Evolutionary conservation across 2,888 invertebrate species (phyloP).

Genomic region (Adelphocoris suturalis): DNA sequence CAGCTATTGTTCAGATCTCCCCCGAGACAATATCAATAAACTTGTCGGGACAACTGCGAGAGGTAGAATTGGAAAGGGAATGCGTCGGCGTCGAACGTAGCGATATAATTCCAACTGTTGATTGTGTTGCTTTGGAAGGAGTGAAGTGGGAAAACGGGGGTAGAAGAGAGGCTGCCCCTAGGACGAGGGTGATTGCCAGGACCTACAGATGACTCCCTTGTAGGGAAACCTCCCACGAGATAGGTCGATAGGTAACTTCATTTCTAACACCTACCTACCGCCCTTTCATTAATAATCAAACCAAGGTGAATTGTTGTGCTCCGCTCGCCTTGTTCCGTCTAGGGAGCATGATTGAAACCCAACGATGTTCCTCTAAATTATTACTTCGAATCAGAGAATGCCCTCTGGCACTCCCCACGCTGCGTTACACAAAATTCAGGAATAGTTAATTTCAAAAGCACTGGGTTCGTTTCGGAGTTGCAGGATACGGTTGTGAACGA

Average conservation of each 20-base stretch:
- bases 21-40: conserved; percentile 55
- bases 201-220: conserved; percentile 62
- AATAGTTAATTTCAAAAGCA: conserved; percentile 25
- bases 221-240: conserved; percentile 37
- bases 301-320: conserved; percentile 49
- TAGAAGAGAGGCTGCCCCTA: conserved; percentile 45
- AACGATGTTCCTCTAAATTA: conserved; percentile 51
- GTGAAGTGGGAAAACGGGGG: conserved; percentile 10
- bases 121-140: conserved; percentile 61
- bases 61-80: conserved; percentile 33
- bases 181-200: conserved; percentile 65
- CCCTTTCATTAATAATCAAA: conserved; percentile 61
- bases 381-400: conserved; percentile 52
- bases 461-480: background rate
- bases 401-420: conserved; percentile 37
- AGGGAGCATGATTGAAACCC: conserved; percentile 53
- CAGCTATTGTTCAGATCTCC: conserved; percentile 23
- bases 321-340: conserved; percentile 11
- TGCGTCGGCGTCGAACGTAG: conserved; percentile 5
- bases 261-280: conserved; percentile 55
- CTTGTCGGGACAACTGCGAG: conserved; percentile 2
- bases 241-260: conserved; percentile 66
- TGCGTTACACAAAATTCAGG: background rate
- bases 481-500: background rate
- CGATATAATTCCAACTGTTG: conserved; percentile 66